Evolutionary conservation across 2,113 vertebrate species (phyloP).

Genomic region (Ivindomyrus marchei): DNA sequence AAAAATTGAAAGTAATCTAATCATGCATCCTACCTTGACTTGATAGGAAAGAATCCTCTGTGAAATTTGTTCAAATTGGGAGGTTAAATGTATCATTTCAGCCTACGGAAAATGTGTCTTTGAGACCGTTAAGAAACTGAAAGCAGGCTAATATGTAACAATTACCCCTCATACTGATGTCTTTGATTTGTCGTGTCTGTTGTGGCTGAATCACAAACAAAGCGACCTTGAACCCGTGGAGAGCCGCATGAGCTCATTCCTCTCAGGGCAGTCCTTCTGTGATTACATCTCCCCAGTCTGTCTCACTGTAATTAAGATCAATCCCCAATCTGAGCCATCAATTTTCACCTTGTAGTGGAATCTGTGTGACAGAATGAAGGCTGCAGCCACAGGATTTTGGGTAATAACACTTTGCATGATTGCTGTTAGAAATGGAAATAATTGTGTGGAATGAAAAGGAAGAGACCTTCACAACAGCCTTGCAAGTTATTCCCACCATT

Average conservation of each 20-base stretch:
- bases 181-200: not conserved
- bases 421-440: conserved; percentile 12
- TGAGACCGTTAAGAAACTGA: conserved; percentile 1
- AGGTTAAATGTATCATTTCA: conserved; percentile 1
- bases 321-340: conserved; percentile 2
- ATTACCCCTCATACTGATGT: not conserved
- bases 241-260: not conserved
- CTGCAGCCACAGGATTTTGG: not conserved
- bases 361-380: not conserved
- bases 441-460: not conserved
- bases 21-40: not conserved
- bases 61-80: not conserved
- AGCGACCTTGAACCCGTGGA: not conserved
- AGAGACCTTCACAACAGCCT: not conserved
- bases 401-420: not conserved
- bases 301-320: conserved; percentile 4
- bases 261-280: not conserved
- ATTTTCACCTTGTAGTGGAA: conserved; percentile 6
- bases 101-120: not conserved
- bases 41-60: not conserved
- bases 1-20: not conserved
- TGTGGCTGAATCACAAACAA: not conserved
- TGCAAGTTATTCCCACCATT: not conserved
- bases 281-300: not conserved
- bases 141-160: not conserved